phyloP scores from a whole-genome alignment of 2,888 invertebrate genomes.

The Cheiracanthium punctorium region DNA sequence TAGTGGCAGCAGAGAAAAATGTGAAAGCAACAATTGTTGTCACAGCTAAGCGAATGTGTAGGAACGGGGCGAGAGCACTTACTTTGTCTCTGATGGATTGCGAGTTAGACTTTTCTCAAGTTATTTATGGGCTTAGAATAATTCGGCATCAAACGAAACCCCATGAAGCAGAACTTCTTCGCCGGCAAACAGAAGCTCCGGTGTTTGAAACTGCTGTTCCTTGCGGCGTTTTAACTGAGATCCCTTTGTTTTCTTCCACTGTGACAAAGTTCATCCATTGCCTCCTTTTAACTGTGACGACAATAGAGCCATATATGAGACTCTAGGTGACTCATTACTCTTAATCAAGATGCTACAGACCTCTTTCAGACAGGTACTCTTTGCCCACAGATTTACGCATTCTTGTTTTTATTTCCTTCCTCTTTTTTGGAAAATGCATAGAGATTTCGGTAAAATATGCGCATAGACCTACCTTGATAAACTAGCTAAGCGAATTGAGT shows the following conservation, averaged over 20 bases:
- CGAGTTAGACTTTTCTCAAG: not conserved
- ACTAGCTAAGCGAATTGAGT: no score
- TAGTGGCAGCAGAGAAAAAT: no score
- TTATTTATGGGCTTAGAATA: slow-evolving; percentile 23
- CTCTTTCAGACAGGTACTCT: slow-evolving; percentile 8
- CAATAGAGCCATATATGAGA: not conserved
- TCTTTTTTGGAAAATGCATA: no score
- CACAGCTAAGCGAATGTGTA: no score
- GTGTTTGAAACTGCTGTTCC: not conserved
- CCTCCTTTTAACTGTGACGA: slow-evolving; percentile 15
- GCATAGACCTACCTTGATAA: no score
- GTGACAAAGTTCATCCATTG: slow-evolving; percentile 13
- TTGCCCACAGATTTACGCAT: no score
- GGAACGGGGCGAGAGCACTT: not conserved
- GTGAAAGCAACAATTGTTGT: no score
- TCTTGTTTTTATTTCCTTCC: no score
- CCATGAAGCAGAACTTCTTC: not conserved
- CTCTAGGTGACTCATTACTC: slow-evolving; percentile 12
- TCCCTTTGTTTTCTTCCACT: not conserved
- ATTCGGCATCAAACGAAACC: slow-evolving; percentile 4
- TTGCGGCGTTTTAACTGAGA: not conserved
- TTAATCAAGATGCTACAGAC: not conserved
- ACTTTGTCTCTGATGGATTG: slow-evolving; percentile 7
- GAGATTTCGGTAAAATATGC: no score
- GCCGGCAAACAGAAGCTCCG: not conserved